phyloP scores from a whole-genome alignment of 2,888 invertebrate species.

The Mesoligia furuncula region DNA sequence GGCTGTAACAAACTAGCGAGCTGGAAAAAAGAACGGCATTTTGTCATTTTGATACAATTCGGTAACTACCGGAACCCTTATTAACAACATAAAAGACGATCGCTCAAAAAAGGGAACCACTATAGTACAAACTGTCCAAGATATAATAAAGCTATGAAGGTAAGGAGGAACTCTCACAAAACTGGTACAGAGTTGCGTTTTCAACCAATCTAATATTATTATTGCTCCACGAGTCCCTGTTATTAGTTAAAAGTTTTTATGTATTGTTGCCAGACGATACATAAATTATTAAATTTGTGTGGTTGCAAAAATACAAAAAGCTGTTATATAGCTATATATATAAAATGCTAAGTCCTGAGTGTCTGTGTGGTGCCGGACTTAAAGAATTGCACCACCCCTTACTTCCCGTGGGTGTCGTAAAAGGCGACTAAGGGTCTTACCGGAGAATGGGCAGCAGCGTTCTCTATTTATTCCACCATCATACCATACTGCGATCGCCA shows the following conservation, averaged over 20 bases:
- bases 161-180: background rate
- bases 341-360: too few relatives aligned
- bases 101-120: constrained; percentile 15
- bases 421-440: too few relatives aligned
- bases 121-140: constrained; percentile 25
- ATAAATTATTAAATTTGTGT: background rate
- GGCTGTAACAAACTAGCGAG: background rate
- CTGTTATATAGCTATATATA: too few relatives aligned
- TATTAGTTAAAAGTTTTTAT: background rate
- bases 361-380: too few relatives aligned
- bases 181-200: background rate
- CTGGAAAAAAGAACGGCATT: background rate
- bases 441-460: too few relatives aligned
- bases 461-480: too few relatives aligned
- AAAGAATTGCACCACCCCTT: too few relatives aligned
- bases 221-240: background rate
- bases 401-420: too few relatives aligned
- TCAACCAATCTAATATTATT: background rate
- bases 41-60: background rate
- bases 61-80: background rate
- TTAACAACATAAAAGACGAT: constrained; percentile 7
- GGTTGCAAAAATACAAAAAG: background rate
- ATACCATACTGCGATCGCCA: too few relatives aligned
- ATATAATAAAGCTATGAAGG: constrained; percentile 27
- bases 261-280: background rate